Evolutionary conservation across 1,140 invertebrate genomes (phyloP), one percentile per base, ranked within the genome.

Genomic region (Trigoniulus corallinus): DNA sequence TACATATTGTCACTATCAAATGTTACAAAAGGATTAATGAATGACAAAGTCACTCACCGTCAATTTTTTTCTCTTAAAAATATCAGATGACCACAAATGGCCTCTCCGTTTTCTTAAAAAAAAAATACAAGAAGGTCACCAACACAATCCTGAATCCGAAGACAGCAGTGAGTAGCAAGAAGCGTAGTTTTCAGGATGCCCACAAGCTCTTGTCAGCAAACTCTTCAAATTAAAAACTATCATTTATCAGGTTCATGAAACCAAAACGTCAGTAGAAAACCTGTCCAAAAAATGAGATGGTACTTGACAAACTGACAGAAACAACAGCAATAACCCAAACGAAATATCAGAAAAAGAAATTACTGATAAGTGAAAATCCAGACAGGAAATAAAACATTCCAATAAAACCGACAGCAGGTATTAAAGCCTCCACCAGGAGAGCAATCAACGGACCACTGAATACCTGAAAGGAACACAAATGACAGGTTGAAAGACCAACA

Each of bases 381-480:
- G 48, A 18, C 23, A 50, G n/a, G 3, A 50, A 2, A n/a, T 3
- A 12, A 50, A 50, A 50, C n/a, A 50, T 41, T 23, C 48, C 48
- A 24, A 7, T n/a, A 25, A 25, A 50, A 7, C 48, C 48, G 4
- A 50, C 4, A 23, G 12, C 4, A 20, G 10, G 7, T 3, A n/a
- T 34, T 15, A 50, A 24, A 2, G 2, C 3, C n/a, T 50, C 18
- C 4, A 21, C 24, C 4, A 50, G 22, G 2, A 50, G 2, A 23
- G 48, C 48, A 4, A 21, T 27, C 2, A 50, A 7, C 4, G 48
- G 48, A 41, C 25, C 15, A 41, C 48, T 41, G 7, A 50, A 12
- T 10, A 40, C 15, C 48, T 50, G 7, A 34, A 43, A 22, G 40
- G n/a, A 50, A 37, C 37, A 10, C 12, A 48, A 3, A 7, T 37